Base-by-base conservation (phyloP, 2,888 invertebrate genomes). In the Stratiomys singularior region DNA sequence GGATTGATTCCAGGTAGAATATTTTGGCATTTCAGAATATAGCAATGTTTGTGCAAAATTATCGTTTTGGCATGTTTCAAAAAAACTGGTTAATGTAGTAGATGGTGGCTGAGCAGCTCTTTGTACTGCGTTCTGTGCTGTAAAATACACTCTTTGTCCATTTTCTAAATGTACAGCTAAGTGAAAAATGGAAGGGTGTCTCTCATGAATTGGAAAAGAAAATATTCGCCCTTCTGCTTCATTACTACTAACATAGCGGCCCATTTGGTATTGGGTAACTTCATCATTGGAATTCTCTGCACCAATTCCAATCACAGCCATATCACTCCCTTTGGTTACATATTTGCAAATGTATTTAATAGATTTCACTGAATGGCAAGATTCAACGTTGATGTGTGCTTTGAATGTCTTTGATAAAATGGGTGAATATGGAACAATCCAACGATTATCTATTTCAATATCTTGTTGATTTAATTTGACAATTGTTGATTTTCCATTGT, bases 311-410 rank as follows among this genome's bases (percentile, higher is more conserved):
- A 84, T 83, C 67, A 83, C 82, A 77, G 85, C 84, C 83, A 82
- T 82, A 79, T 86, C 85, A 79, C 83, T 83, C 46, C 85, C 85
- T 84, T 87, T 87, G 72, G 83, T 85, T 37, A 88, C 84, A 82
- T 88, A 88, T 81, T 87, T 86, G 80, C 84, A 85, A 80, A 87
- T 83, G 77, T 86, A 86, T 82, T 86, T 86, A 23, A 86, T 85
- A 0, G 83, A 82, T 79, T 87, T 86, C 0, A 88, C 85, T 0
- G 86, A 87, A 81, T 82, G 83, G 78, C 87, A 88, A 77, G 66
- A 83, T 78, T 87, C 85, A 21, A 85, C 85, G 81, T 86, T 86
- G n/a, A 84, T 83, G 79, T 86, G 85, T 4, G 84, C 82, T 66
- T 84, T 79, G 60, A 82, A 84, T 25, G 78, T 82, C 69, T 82